phyloP scores from a whole-genome alignment of 2,888 invertebrate species.

The Phortica magna region DNA sequence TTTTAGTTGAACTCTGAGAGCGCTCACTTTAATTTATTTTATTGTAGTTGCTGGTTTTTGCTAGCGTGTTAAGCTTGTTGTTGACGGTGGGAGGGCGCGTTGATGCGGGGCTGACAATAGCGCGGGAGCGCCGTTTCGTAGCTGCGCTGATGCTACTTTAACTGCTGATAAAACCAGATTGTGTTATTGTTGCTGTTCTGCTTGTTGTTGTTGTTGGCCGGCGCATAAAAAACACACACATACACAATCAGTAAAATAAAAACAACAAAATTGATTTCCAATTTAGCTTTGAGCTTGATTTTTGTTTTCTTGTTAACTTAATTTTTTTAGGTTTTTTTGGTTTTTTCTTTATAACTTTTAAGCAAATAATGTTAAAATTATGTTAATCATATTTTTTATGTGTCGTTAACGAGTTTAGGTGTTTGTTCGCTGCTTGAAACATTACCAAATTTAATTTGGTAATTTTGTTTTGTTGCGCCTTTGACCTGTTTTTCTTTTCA shows the following conservation, averaged over 20 bases:
- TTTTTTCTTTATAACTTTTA: constrained; percentile 46
- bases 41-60: constrained; percentile 4
- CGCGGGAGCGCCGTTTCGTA: constrained; percentile 35
- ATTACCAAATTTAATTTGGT: constrained; percentile 23
- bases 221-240: background rate
- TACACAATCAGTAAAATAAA: background rate
- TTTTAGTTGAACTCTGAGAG: background rate
- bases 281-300: constrained; percentile 57
- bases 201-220: constrained; percentile 19
- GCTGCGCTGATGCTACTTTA: constrained; percentile 45
- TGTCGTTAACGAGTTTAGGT: constrained; percentile 22
- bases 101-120: constrained; percentile 53
- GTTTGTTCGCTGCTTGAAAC: background rate
- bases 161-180: constrained; percentile 68
- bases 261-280: constrained; percentile 63
- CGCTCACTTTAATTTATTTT: background rate
- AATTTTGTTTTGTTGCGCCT: constrained; percentile 64
- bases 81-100: background rate
- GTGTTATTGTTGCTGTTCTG: constrained; percentile 48
- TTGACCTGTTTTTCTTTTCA: constrained; percentile 63
- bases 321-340: constrained; percentile 49
- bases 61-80: background rate
- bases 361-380: constrained; percentile 22
- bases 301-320: constrained; percentile 59
- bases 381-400: constrained; percentile 35